These are phyloP conservation scores for Sesia bembeciformis DNA, from an alignment of 2,888 invertebrate species.

Conservation along the genomic window DNA sequence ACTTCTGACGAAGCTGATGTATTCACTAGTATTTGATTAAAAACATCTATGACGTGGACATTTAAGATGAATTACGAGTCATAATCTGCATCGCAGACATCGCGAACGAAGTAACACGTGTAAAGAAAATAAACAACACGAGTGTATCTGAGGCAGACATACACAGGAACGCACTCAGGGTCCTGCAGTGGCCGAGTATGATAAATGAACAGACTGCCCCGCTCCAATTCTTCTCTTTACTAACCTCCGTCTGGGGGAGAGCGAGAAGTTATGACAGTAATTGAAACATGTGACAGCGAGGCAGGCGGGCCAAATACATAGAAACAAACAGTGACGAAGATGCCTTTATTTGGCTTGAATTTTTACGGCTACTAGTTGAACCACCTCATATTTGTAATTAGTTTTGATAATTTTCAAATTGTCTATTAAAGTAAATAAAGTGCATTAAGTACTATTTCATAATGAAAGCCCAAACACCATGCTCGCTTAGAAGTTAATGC, in stretches of 20 bases:
- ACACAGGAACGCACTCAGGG: conserved; percentile 66
- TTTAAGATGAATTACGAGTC: conserved; percentile 15
- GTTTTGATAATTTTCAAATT: neutral
- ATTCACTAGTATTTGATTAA: neutral
- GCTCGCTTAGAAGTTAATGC: conserved; percentile 12
- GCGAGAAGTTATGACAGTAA: conserved; percentile 48
- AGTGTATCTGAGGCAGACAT: conserved; percentile 24
- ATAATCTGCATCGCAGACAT: conserved; percentile 27
- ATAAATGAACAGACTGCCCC: conserved; percentile 48
- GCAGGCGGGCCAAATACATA: conserved; percentile 6
- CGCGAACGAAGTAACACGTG: conserved; percentile 25
- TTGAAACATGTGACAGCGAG: conserved; percentile 42
- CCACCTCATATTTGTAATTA: neutral
- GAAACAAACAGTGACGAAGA: neutral
- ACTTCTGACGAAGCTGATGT: too few relatives aligned
- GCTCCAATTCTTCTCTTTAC: conserved; percentile 48
- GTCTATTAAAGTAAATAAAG: too few relatives aligned
- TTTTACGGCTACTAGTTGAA: neutral
- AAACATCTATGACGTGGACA: neutral
- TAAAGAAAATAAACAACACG: conserved; percentile 48
- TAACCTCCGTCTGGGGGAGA: conserved; percentile 21
- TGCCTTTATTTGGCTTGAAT: neutral
- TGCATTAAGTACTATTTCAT: too few relatives aligned
- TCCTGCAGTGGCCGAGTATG: conserved; percentile 42
- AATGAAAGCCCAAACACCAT: neutral